A percentile compares a stretch with the other conserved stretches of the same genome.
Evolutionary conservation across 2,113 vertebrate genomes (phyloP).

Genomic region (Nyctibius bracteatus): DNA sequence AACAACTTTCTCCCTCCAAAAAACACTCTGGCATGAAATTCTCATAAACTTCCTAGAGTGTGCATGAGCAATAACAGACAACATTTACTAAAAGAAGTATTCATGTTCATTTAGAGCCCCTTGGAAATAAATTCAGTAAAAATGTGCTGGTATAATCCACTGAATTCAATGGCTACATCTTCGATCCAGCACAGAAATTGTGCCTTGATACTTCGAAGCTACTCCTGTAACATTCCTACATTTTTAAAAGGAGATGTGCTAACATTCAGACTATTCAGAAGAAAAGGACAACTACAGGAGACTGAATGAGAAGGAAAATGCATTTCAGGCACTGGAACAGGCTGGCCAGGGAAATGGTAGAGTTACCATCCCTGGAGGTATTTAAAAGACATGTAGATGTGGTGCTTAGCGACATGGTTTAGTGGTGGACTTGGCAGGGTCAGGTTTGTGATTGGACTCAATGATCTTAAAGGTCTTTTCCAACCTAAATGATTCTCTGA

Average conservation of each 20-base stretch:
- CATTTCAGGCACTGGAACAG: neutral
- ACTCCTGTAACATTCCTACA: neutral
- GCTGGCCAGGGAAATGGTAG: neutral
- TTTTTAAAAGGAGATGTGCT: neutral
- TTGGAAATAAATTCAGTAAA: neutral
- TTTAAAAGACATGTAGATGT: neutral
- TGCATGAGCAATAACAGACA: neutral
- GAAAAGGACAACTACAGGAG: neutral
- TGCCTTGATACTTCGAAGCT: neutral
- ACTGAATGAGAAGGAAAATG: neutral
- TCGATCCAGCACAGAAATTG: neutral
- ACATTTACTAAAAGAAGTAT: neutral
- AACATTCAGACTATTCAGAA: neutral
- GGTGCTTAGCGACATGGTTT: neutral
- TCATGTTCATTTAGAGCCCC: neutral
- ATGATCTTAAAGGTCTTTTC: neutral
- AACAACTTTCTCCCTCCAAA: neutral
- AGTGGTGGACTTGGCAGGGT: neutral
- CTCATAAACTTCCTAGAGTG: neutral
- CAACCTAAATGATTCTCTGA: neutral
- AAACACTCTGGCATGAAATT: neutral
- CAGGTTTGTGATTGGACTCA: neutral
- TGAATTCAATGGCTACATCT: neutral
- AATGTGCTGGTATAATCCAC: neutral
- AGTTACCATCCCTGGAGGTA: neutral